These are phyloP conservation scores for Mareca penelope DNA, from an alignment of 2,797 vertebrate species.

Conservation along the genomic window DNA sequence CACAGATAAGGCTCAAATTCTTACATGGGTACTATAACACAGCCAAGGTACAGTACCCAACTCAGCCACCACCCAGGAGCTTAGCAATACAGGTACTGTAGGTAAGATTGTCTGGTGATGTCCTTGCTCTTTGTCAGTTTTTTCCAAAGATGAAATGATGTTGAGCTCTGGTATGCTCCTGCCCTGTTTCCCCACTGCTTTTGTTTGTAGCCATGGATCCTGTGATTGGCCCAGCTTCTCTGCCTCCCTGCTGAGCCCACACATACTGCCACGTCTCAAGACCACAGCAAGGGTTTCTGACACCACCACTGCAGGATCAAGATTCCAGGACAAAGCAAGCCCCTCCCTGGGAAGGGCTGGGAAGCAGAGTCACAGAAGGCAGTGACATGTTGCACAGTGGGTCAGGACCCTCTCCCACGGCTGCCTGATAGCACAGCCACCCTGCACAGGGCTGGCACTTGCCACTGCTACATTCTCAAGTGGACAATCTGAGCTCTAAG, in stretches of 20 bases:
- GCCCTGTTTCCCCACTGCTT: not conserved
- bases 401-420: not conserved
- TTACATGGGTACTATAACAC: not conserved
- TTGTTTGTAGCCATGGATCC: not conserved
- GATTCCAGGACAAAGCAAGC: not conserved
- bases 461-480: not conserved
- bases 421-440: accelerated
- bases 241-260: not conserved
- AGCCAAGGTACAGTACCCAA: not conserved
- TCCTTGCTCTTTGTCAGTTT: not conserved
- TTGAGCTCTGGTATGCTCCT: not conserved
- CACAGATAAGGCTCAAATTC: not conserved
- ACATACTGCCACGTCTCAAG: not conserved
- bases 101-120: accelerated
- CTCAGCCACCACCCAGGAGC: too few relatives aligned
- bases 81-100: not conserved
- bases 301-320: not conserved
- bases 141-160: not conserved
- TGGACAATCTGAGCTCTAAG: not conserved
- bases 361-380: accelerated
- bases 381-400: not conserved
- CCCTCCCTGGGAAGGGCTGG: not conserved
- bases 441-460: not conserved
- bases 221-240: not conserved
- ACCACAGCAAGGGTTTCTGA: not conserved